Conservation (phyloP, 1,140 invertebrate genomes). For the Antheraea mylitta region DNA sequence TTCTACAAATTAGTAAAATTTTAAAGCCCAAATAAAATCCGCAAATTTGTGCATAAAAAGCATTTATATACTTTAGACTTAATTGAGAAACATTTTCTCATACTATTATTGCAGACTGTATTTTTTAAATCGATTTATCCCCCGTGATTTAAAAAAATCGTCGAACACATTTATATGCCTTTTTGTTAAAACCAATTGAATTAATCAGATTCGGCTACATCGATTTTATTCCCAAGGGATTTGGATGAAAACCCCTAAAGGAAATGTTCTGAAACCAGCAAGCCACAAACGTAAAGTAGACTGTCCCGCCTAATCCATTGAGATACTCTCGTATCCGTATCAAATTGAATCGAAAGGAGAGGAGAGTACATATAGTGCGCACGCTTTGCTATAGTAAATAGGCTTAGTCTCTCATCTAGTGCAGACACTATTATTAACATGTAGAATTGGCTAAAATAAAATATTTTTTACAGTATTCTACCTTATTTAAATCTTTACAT, state of each 20-base stretch:
- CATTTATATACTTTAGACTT: too few species aligned
- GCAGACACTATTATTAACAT: neutral
- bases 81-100: too few species aligned
- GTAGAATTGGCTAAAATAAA: neutral
- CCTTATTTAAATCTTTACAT: too few species aligned
- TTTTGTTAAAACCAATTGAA: neutral
- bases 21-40: too few species aligned
- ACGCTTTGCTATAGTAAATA: neutral
- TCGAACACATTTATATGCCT: neutral
- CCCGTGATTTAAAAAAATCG: too few species aligned
- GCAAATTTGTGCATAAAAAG: too few species aligned
- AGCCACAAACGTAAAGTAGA: neutral
- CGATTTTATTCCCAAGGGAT: neutral
- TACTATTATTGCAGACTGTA: too few species aligned
- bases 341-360: neutral
- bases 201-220: neutral
- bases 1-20: too few species aligned
- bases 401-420: neutral
- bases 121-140: too few species aligned
- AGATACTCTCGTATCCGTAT: neutral
- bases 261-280: neutral
- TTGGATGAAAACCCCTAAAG: neutral
- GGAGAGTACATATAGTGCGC: neutral
- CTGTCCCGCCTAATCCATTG: neutral
- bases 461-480: neutral